Percentiles rank a stretch among this genome's conserved stretches.
Evolutionary conservation across 2,888 invertebrate genomes (phyloP).

Genomic region (Lasioglossum oenotherae): DNA sequence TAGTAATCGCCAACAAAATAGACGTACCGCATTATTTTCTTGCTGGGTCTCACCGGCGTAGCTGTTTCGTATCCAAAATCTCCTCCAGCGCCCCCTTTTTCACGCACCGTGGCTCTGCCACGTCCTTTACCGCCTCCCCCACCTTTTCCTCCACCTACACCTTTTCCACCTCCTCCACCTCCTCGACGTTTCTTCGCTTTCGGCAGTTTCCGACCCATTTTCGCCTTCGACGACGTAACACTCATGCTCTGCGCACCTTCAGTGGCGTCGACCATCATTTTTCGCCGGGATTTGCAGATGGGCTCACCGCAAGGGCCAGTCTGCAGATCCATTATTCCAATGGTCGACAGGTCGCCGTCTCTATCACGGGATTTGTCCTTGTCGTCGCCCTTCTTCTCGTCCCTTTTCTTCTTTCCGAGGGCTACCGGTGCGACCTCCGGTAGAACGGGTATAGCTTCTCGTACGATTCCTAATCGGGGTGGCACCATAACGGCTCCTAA

Average conservation of each 20-base stretch:
- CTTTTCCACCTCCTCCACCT: not conserved
- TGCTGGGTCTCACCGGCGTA: conserved; percentile 52
- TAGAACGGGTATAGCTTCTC: conserved; percentile 70
- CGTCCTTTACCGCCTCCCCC: not conserved
- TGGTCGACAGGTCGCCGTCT: conserved; percentile 22
- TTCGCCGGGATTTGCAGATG: conserved; percentile 70
- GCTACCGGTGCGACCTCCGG: conserved; percentile 53
- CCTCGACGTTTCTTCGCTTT: not conserved
- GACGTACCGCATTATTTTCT: conserved; percentile 70
- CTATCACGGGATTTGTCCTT: conserved; percentile 60
- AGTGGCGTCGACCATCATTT: not conserved
- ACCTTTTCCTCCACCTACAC: not conserved
- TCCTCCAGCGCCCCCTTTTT: not conserved
- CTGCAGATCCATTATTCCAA: conserved; percentile 51
- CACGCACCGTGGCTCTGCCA: not conserved
- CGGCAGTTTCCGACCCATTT: too few species aligned
- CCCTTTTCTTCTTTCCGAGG: conserved; percentile 44
- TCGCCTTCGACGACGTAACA: not conserved
- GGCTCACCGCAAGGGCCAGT: conserved; percentile 75
- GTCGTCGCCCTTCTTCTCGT: conserved; percentile 59
- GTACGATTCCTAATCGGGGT: conserved; percentile 71
- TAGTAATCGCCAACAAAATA: conserved; percentile 78
- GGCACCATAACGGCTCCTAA: conserved; percentile 48
- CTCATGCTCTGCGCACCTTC: not conserved
- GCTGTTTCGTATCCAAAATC: not conserved